phyloP scores from a whole-genome alignment of 1,140 invertebrate species.

The Procambarus clarkii region DNA sequence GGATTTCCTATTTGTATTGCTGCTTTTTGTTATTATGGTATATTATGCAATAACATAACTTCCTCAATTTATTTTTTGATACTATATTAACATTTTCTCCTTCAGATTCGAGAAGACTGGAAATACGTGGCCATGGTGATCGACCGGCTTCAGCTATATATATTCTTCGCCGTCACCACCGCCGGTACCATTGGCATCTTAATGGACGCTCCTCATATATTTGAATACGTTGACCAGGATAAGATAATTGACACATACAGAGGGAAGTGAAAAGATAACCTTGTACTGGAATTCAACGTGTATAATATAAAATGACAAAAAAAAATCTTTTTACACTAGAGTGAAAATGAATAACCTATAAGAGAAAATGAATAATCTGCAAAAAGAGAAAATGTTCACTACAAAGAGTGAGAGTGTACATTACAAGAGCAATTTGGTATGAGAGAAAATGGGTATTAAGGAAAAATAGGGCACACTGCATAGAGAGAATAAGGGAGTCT shows the following conservation, averaged over 20 bases:
- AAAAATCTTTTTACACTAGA: conserved; percentile 15
- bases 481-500: neutral
- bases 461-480: no score
- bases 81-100: neutral
- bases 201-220: conserved; percentile 99
- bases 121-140: conserved; percentile 99
- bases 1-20: no score
- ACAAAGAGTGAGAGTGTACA: no score
- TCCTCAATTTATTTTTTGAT: no score
- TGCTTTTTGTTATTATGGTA: no score
- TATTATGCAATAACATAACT: no score
- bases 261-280: conserved; percentile 80
- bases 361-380: neutral
- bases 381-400: no score
- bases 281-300: conserved; percentile 51
- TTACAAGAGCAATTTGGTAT: no score
- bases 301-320: conserved; percentile 63
- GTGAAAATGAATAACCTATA: neutral
- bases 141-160: conserved; percentile 96
- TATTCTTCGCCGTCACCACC: conserved; percentile 98
- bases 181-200: conserved; percentile 95
- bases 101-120: conserved; percentile 97
- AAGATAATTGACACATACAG: conserved; percentile 95
- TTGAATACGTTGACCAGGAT: conserved; percentile 98
- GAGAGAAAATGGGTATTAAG: no score